Conservation (phyloP, 2,888 invertebrate genomes). For the Diploptera punctata region DNA sequence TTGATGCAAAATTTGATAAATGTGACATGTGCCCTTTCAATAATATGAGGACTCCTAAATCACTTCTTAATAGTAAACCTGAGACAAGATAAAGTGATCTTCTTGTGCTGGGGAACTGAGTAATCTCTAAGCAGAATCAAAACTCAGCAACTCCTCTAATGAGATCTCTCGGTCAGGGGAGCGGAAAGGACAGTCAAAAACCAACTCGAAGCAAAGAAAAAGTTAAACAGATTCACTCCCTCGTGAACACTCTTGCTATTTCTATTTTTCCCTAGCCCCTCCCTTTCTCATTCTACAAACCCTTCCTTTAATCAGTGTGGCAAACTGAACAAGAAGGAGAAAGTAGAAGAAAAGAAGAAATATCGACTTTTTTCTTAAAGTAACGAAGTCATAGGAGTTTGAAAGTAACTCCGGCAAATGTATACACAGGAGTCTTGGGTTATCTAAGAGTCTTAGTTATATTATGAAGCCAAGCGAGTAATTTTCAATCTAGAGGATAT, state of each 20-base stretch:
- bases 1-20: no score
- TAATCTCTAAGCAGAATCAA: background rate
- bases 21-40: no score
- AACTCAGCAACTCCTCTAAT: background rate
- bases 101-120: no score
- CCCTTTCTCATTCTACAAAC: background rate
- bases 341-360: conserved; percentile 9
- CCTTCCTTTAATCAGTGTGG: conserved; percentile 14
- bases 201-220: background rate
- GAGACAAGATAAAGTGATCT: no score
- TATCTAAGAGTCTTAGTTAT: conserved; percentile 22
- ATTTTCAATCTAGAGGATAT: conserved; percentile 33
- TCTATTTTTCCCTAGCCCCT: background rate
- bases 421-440: conserved; percentile 6
- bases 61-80: no score
- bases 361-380: conserved; percentile 6
- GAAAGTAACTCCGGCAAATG: background rate
- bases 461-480: conserved; percentile 36
- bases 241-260: background rate
- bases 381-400: conserved; percentile 19
- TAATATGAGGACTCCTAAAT: no score
- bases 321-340: background rate
- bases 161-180: background rate
- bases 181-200: background rate
- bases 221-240: conserved; percentile 17